Base-by-base conservation (phyloP, 37 sponge, comb jelly and placozoan species). In the Halichondria panicea region DNA sequence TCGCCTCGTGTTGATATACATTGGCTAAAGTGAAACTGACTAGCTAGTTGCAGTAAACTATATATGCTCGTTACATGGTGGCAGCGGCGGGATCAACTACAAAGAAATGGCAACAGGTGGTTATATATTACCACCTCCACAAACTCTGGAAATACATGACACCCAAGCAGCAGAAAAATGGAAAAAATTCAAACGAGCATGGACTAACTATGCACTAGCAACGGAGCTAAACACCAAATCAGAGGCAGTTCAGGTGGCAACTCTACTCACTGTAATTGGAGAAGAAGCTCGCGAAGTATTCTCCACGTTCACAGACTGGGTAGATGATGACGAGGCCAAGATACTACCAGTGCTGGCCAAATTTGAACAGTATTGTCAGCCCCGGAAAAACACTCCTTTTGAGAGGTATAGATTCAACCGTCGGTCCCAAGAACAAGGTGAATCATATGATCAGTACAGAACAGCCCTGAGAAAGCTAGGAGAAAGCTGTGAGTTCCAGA, bases 221-320 rank as follows among this genome's bases (percentile, higher is more conserved):
- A 72, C 56, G 5, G 73, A 55, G 21, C 73, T 75, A 3, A 39
- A 42, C 62, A 32, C 22, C 4, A 75, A 75, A 32, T 33, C 76
- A 38, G 63, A 61, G 44, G 33, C 33, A 13, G 48, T 70, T 2
- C 64, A 80, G 35, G 71, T 80, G 6, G 71, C 71, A 15, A 80
- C 81, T 2, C 63, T 80, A 18, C 38, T 80, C 28, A 80, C 81
- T 2, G 81, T 80, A 35, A 80, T 80, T 18, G 81, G 81, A 19
- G 64, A 69, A 6, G 81, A 80, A 27, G 81, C 81, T 4, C 71
- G 74, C 1, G 66, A 73, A 27, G 73, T 79, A 36, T 78, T 66
- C 44, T 43, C 68, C 59, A 77, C 74, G 38, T 75, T 75, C 63
- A 66, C 70, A 63, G 2, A 9, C 15, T 31, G n/a, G 68, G 41